These are phyloP conservation scores for Drosophila santomea DNA, from an alignment of 1,140 invertebrate species.

Conservation along the genomic window DNA sequence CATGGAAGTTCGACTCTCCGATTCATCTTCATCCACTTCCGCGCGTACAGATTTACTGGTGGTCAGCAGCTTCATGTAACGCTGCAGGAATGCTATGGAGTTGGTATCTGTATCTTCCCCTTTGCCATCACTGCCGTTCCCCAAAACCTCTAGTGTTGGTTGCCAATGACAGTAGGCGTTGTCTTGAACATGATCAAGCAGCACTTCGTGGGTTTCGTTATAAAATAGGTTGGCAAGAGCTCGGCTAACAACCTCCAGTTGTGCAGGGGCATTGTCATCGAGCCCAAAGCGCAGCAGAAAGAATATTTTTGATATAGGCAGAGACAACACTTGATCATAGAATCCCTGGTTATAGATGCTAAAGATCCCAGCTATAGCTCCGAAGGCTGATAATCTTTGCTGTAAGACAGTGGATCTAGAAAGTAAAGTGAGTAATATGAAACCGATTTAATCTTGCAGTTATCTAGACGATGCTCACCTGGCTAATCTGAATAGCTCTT, in stretches of 20 bases:
- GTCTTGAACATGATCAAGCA: slow-evolving; percentile 89
- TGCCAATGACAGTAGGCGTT: slow-evolving; percentile 88
- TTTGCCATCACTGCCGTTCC: slow-evolving; percentile 22
- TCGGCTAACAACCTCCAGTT: slow-evolving; percentile 90
- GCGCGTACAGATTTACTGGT: slow-evolving; percentile 53
- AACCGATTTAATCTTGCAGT: background rate
- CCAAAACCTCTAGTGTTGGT: slow-evolving; percentile 86
- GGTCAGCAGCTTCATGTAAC: slow-evolving; percentile 68
- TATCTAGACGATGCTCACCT: slow-evolving; percentile 26
- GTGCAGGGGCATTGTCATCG: slow-evolving; percentile 91
- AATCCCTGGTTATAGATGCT: slow-evolving; percentile 89
- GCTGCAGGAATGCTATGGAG: slow-evolving; percentile 69
- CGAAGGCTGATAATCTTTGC: slow-evolving; percentile 92
- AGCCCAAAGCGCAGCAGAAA: slow-evolving; percentile 93
- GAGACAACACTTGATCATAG: slow-evolving; percentile 89
- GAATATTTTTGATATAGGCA: slow-evolving; percentile 89
- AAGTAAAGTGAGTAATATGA: background rate
- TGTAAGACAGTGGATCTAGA: slow-evolving; percentile 88
- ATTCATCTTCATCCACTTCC: slow-evolving; percentile 83
- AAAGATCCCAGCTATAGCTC: slow-evolving; percentile 91
- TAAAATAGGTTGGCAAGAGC: slow-evolving; percentile 90
- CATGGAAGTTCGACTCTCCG: slow-evolving; percentile 87
- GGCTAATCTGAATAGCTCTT: slow-evolving; percentile 92
- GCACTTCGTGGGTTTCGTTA: slow-evolving; percentile 91
- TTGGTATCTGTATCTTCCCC: slow-evolving; percentile 47